Percentiles rank a stretch among this genome's conserved stretches.
Evolutionary conservation across 92 coral and sea anemone species (phyloP).

Genomic region (Actinostola sp.): DNA sequence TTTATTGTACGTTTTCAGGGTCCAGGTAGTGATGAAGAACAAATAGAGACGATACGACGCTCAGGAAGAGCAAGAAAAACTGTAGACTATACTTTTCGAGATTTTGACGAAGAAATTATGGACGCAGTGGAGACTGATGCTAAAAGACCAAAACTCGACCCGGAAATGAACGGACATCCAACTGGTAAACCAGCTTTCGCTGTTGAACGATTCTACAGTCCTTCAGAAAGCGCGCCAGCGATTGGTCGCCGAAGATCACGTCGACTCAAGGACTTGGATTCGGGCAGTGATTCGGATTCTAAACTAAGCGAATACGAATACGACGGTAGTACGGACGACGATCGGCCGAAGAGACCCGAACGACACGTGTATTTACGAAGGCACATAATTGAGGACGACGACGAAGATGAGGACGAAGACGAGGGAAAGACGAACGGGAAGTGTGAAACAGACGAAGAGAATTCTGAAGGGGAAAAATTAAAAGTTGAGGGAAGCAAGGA

Average conservation of each 20-base stretch:
- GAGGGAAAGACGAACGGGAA: constrained; percentile 5
- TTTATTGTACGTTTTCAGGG: constrained; percentile 25
- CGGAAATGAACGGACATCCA: constrained; percentile 61
- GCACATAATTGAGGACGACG: constrained; percentile 59
- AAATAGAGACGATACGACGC: constrained; percentile 64
- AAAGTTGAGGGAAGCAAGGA: constrained; percentile 5
- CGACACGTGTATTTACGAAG: constrained; percentile 77
- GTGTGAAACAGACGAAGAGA: neutral
- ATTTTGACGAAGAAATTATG: constrained; percentile 92
- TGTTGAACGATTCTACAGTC: constrained; percentile 49
- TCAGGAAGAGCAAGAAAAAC: constrained; percentile 94
- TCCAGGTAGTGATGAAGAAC: constrained; percentile 71
- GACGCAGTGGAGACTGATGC: constrained; percentile 87
- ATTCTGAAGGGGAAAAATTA: constrained; percentile 7
- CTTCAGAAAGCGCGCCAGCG: neutral
- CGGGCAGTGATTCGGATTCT: constrained; percentile 86
- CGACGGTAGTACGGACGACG: constrained; percentile 77
- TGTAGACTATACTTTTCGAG: constrained; percentile 95
- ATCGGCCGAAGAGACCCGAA: constrained; percentile 62
- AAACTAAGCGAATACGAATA: constrained; percentile 72
- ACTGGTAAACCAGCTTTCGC: constrained; percentile 60
- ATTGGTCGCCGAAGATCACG: constrained; percentile 70
- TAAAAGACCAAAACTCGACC: constrained; percentile 54
- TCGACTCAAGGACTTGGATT: constrained; percentile 77
- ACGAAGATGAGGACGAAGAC: constrained; percentile 49